phyloP scores from a whole-genome alignment of 2,888 invertebrate genomes.

The Cryptocephalus moraei region DNA sequence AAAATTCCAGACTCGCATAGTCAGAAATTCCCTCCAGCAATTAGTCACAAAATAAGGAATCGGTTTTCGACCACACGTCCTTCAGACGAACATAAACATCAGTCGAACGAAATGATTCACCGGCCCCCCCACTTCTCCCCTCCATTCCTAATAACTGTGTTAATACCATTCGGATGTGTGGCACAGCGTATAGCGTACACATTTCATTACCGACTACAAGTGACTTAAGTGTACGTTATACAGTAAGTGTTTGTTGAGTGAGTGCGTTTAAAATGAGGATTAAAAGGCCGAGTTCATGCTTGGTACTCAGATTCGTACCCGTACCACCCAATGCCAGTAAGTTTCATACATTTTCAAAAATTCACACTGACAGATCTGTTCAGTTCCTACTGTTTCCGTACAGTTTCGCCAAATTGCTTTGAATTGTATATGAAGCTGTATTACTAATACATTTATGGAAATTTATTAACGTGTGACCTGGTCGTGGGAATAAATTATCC shows the following conservation, averaged over 20 bases:
- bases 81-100: constrained; percentile 28
- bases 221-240: neutral
- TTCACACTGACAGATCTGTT: no score
- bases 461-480: no score
- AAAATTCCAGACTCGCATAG: no score
- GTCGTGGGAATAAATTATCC: no score
- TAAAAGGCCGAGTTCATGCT: constrained; percentile 54
- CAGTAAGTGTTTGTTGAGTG: constrained; percentile 3
- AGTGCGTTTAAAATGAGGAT: constrained; percentile 44
- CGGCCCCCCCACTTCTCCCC: constrained; percentile 17
- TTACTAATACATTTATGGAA: no score
- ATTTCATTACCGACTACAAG: constrained; percentile 5
- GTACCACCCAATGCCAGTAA: constrained; percentile 28
- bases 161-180: constrained; percentile 9
- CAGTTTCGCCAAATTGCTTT: no score
- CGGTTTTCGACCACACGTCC: constrained; percentile 12
- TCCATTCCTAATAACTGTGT: constrained; percentile 18
- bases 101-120: constrained; percentile 27
- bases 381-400: no score
- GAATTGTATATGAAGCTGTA: no score
- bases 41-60: no score
- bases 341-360: neutral
- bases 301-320: constrained; percentile 51
- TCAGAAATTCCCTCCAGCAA: no score
- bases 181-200: neutral